phyloP scores from a whole-genome alignment of 2,113 vertebrate species.

The Falco punctatus region DNA sequence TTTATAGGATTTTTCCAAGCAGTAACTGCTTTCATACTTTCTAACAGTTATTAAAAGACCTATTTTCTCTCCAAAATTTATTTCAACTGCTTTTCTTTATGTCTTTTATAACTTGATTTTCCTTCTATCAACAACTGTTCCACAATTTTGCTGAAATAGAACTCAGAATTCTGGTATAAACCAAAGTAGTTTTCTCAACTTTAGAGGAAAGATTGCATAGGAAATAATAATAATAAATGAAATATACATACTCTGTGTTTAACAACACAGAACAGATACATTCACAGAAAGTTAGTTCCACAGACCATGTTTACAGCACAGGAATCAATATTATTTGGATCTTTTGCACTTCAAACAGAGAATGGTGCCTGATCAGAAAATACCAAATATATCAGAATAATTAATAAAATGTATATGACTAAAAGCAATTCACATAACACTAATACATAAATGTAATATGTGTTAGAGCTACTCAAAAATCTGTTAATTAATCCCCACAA shows the following conservation, averaged over 20 bases:
- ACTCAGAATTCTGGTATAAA: background rate
- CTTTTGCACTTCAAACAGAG: background rate
- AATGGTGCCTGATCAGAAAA: background rate
- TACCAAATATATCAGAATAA: background rate
- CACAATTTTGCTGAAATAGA: background rate
- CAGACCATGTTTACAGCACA: background rate
- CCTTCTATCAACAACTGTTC: background rate
- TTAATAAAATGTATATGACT: background rate
- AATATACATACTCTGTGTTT: background rate
- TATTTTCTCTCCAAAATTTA: background rate
- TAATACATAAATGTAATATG: background rate
- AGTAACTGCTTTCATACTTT: background rate
- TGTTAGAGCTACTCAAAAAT: background rate
- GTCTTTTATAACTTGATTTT: background rate
- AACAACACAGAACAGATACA: background rate
- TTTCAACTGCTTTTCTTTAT: background rate
- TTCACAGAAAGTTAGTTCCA: background rate
- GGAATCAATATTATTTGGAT: background rate
- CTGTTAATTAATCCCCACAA: background rate
- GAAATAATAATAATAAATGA: background rate
- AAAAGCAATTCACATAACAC: background rate
- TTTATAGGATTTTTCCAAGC: background rate
- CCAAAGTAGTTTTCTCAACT: background rate
- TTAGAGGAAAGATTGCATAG: background rate
- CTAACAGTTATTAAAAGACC: background rate